phyloP scores from a whole-genome alignment of 2,888 invertebrate genomes.

The Agrotis segetum region DNA sequence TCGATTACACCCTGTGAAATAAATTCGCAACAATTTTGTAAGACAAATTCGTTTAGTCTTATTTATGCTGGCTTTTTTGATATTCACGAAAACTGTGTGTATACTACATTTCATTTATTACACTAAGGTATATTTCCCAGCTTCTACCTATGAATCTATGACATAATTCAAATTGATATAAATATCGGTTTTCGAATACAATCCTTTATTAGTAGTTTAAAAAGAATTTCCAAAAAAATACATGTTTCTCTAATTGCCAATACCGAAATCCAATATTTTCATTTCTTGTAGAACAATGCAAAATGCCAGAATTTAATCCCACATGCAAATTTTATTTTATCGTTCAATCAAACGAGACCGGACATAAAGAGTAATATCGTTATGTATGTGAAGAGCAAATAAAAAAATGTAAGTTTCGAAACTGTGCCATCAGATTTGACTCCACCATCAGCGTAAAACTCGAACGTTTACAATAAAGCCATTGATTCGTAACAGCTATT shows the following conservation, averaged over 20 bases:
- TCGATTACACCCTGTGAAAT: constrained; percentile 57
- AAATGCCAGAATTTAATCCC: constrained; percentile 9
- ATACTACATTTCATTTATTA: neutral
- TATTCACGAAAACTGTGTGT: neutral
- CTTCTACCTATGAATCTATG: neutral
- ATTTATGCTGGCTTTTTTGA: neutral
- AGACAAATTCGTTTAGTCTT: constrained; percentile 35
- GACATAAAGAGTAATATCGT: constrained; percentile 26
- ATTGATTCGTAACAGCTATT: no score
- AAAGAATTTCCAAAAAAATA: neutral
- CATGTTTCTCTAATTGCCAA: constrained; percentile 25
- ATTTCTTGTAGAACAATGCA: constrained; percentile 19
- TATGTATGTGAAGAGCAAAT: constrained; percentile 35
- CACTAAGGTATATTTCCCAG: no score
- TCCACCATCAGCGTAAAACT: constrained; percentile 36
- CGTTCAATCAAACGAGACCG: constrained; percentile 34
- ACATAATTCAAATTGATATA: neutral
- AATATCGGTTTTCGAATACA: neutral
- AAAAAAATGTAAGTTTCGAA: constrained; percentile 29
- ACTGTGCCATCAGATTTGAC: constrained; percentile 34
- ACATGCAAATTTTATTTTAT: constrained; percentile 48
- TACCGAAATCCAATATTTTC: constrained; percentile 12
- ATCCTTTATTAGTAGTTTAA: neutral
- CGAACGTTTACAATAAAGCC: constrained; percentile 42
- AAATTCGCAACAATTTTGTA: constrained; percentile 45